Evolutionary conservation across 92 coral and sea anemone species (phyloP), one percentile per base, ranked within the genome.

Genomic region (Phenganax subtilis): DNA sequence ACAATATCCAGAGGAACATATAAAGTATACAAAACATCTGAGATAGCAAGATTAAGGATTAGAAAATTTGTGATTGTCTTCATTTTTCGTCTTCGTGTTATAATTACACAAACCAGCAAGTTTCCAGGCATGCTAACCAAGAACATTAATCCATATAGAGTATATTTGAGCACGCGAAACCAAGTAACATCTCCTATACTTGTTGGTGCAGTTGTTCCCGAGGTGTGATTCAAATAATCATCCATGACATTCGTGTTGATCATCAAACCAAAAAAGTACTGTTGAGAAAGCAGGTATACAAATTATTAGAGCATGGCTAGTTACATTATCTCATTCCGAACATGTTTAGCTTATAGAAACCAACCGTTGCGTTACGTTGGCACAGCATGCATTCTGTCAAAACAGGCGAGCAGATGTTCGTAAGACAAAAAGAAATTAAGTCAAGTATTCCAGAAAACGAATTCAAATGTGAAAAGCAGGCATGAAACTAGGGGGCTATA

Each of bases 1-100:
- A 89, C 90, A 57, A 91, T 91, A 69, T 91, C 97, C 54, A 91
- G 81, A 55, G 97, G 97, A 61, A 91, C 90, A 67, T 92, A 91
- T 54, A 91, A 76, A 10, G 97, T 91, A 62, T 88, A 71, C 8
- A 92, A 89, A 10, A 91, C 85, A 72, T 91, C 97, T 10, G 97
- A 92, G 54, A 89, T 85, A 54, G 97, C 97, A 55, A 88, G 80
- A 52, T 88, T 88, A 12, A 88, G 72, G 57, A 88, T 85, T n/a
- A 85, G 83, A 78, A 58, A 91, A 86, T 91, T 91, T 27, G 97
- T 91, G 2, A 91, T 88, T 6, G 93, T 91, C 31, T 88, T 83
- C 97, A 91, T 91, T 17, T 84, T 86, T 20, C 81, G 85, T 10
- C 91, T 86, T 59, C 90, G 89, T 8, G 87, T 54, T 12, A 89